Conservation (phyloP, 2,888 invertebrate species). For the Brachylomia viminalis region DNA sequence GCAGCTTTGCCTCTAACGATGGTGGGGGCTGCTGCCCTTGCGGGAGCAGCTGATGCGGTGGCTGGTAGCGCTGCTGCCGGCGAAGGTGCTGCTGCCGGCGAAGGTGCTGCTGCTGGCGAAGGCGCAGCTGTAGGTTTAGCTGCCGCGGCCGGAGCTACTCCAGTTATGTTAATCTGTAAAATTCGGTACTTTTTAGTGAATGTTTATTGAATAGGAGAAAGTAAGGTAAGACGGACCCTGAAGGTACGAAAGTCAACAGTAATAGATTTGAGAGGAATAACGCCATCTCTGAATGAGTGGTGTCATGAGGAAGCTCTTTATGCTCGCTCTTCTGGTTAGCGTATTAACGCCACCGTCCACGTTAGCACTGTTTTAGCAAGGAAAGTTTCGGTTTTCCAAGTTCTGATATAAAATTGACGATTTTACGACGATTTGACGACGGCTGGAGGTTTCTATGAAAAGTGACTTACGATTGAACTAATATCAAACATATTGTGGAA, state of each 20-base stretch:
- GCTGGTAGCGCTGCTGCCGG: conserved; percentile 84
- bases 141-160: conserved; percentile 82
- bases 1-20: conserved; percentile 33
- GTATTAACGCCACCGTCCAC: not conserved
- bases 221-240: not conserved
- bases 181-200: not conserved
- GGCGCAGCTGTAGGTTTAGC: conserved; percentile 82
- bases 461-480: too few species aligned
- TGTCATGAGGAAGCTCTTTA: not conserved
- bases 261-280: not conserved
- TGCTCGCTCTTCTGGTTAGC: not conserved
- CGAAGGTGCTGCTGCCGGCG: not conserved
- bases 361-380: not conserved
- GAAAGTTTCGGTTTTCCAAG: too few species aligned
- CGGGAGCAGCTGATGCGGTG: conserved; percentile 15
- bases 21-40: conserved; percentile 21
- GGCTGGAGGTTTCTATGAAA: too few species aligned
- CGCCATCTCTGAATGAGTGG: not conserved
- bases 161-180: conserved; percentile 82
- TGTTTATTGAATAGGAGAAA: not conserved
- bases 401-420: too few species aligned
- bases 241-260: not conserved
- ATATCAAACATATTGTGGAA: too few species aligned
- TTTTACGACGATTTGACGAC: too few species aligned
- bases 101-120: conserved; percentile 86